Conservation (phyloP, 2,797 vertebrate genomes). For the Gadopsis marmoratus region DNA sequence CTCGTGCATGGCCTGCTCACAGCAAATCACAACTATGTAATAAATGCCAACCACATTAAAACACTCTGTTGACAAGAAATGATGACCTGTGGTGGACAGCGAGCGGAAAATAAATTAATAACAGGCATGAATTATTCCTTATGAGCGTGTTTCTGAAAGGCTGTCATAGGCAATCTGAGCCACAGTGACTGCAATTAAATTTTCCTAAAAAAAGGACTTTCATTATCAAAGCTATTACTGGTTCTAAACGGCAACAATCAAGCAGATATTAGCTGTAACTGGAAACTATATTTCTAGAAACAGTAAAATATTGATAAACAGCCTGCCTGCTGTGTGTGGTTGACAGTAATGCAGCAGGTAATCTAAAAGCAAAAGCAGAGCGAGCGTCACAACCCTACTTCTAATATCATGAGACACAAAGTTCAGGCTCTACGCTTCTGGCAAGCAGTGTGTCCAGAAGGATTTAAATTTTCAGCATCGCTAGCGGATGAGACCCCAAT, state of each 20-base stretch:
- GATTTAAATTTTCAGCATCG: not conserved
- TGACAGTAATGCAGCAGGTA: not conserved
- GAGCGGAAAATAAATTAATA: conserved; percentile 54
- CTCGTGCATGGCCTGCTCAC: conserved; percentile 27
- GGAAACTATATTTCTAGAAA: not conserved
- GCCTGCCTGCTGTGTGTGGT: not conserved
- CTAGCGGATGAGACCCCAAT: not conserved
- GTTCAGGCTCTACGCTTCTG: not conserved
- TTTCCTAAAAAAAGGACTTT: conserved; percentile 18
- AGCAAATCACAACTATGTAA: conserved; percentile 47
- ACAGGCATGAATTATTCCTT: conserved; percentile 46
- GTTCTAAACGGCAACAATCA: conserved; percentile 26
- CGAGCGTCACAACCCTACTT: not conserved
- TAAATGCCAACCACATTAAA: conserved; percentile 53
- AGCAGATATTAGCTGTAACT: conserved; percentile 10
- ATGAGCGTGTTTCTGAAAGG: conserved; percentile 28
- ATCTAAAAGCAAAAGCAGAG: not conserved
- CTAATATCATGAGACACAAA: not conserved
- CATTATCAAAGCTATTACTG: conserved; percentile 32
- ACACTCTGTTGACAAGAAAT: conserved; percentile 55
- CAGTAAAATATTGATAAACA: not conserved
- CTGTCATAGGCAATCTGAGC: conserved; percentile 44
- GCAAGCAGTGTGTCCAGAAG: not conserved
- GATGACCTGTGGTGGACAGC: conserved; percentile 44
- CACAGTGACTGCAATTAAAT: conserved; percentile 42